phyloP scores from a whole-genome alignment of 2,113 vertebrate genomes.

The Silurus glanis region DNA sequence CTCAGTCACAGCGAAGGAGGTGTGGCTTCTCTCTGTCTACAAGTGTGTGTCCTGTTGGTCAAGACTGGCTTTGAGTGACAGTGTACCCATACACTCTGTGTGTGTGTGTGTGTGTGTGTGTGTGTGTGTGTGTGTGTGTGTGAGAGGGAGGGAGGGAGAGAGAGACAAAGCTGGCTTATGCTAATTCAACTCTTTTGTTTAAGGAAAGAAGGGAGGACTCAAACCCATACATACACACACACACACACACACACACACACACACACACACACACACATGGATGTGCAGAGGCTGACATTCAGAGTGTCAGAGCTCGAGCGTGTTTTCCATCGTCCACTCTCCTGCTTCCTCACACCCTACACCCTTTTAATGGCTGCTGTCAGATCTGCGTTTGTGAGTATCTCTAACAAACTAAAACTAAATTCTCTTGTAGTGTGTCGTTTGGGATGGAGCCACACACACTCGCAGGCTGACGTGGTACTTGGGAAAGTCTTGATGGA shows the following conservation, averaged over 20 bases:
- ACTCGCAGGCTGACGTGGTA: not conserved
- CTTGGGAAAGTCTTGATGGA: not conserved
- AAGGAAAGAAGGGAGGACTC: not conserved
- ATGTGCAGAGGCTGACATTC: not conserved
- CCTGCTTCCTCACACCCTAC: constrained; percentile 47
- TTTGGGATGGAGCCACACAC: not conserved
- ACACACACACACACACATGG: not conserved
- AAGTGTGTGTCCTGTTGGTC: constrained; percentile 34
- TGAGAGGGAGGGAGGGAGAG: constrained; percentile 18
- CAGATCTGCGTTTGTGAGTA: constrained; percentile 76
- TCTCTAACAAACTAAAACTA: constrained; percentile 47
- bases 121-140: constrained; percentile 59
- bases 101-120: constrained; percentile 56
- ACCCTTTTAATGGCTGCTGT: constrained; percentile 58
- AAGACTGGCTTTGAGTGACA: constrained; percentile 63
- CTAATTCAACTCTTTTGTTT: constrained; percentile 54
- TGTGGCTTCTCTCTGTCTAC: too few relatives aligned
- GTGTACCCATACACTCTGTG: constrained; percentile 27
- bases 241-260: not conserved
- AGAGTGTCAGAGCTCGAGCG: not conserved
- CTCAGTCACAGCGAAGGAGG: too few relatives aligned
- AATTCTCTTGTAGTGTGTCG: not conserved
- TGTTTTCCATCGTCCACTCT: constrained; percentile 51
- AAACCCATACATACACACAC: not conserved
- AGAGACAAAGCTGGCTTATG: constrained; percentile 38